A percentile compares a stretch with the other conserved stretches of the same genome.
These are phyloP conservation scores for Sinodicranocentrus sp. DNA, from an alignment of 2,888 invertebrate species.

Conservation along the genomic window DNA sequence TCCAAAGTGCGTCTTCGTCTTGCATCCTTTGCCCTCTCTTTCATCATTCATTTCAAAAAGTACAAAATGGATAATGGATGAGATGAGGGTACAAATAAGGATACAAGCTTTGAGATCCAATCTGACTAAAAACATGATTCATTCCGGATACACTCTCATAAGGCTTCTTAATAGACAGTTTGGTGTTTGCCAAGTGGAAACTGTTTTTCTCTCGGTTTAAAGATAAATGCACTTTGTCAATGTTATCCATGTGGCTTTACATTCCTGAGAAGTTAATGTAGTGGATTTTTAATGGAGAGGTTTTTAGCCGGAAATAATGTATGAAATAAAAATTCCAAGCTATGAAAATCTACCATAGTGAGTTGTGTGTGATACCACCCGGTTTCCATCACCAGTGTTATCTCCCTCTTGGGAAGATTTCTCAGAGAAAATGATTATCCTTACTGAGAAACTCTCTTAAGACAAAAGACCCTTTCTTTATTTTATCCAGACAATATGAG, in stretches of 20 bases:
- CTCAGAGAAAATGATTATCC: background rate
- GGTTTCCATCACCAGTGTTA: conserved; percentile 32
- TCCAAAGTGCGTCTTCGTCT: conserved; percentile 1
- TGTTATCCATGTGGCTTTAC: no score
- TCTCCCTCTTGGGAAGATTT: background rate
- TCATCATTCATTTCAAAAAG: conserved; percentile 16
- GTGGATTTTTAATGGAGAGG: no score
- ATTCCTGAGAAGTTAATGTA: no score
- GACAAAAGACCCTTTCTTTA: background rate
- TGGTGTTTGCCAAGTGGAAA: background rate
- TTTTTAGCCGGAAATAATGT: no score
- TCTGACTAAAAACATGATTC: background rate
- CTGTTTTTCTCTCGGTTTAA: no score
- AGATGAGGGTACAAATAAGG: background rate
- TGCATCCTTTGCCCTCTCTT: background rate
- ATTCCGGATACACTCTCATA: conserved; percentile 9
- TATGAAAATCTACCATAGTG: no score
- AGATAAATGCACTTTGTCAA: no score
- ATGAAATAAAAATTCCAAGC: no score
- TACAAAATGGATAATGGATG: conserved; percentile 15
- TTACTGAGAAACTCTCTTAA: no score
- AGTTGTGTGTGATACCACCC: conserved; percentile 14
- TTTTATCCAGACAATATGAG: conserved; percentile 1
- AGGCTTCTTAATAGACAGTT: conserved; percentile 7
- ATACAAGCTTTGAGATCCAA: background rate